A percentile compares a stretch with the other conserved stretches of the same genome.
Evolutionary conservation across 53 echinoderm and acorn worm genomes (phyloP).

Genomic region (Apostichopus leukothele): DNA sequence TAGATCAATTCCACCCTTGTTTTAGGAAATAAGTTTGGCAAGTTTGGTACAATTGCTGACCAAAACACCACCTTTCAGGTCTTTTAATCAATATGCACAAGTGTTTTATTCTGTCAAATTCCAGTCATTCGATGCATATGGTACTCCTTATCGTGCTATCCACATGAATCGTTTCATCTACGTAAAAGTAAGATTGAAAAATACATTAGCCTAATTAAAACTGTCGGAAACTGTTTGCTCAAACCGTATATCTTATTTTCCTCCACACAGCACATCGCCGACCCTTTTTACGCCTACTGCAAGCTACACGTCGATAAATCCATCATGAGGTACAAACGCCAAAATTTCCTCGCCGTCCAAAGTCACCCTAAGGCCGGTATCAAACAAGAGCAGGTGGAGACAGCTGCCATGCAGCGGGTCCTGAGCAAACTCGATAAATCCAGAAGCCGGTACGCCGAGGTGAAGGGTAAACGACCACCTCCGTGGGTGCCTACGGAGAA

Average conservation of each 20-base stretch:
- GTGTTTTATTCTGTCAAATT: too few species aligned
- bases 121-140: too few species aligned
- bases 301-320: conserved; percentile 94
- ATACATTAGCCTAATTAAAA: too few species aligned
- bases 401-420: conserved; percentile 59
- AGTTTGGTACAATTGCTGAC: too few species aligned
- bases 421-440: conserved; percentile 25
- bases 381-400: conserved; percentile 58
- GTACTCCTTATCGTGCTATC: too few species aligned
- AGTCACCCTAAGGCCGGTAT: conserved; percentile 52
- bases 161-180: too few species aligned
- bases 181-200: too few species aligned
- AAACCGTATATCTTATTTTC: background rate
- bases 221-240: too few species aligned
- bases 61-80: too few species aligned
- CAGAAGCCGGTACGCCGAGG: conserved; percentile 9
- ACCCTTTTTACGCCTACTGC: conserved; percentile 99
- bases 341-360: conserved; percentile 69
- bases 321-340: conserved; percentile 78
- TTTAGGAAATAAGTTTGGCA: too few species aligned
- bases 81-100: too few species aligned
- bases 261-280: conserved; percentile 83
- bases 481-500: conserved; percentile 93
- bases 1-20: too few species aligned
- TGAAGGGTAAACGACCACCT: conserved; percentile 63